phyloP scores from a whole-genome alignment of 1,140 invertebrate genomes.

The Hyles euphorbiae region DNA sequence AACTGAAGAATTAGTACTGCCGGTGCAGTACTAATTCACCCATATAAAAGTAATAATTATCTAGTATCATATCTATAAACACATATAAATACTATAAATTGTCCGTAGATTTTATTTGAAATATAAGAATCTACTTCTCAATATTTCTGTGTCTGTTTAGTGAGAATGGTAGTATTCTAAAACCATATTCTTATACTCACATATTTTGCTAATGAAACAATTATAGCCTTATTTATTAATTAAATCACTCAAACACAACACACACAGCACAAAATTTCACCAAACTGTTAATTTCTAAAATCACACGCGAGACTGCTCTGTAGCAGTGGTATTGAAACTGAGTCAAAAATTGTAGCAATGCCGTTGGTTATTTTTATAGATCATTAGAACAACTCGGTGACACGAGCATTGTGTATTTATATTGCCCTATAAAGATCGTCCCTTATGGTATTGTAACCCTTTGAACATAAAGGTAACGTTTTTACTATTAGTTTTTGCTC shows the following conservation, averaged over 20 bases:
- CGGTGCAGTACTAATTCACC: too few relatives aligned
- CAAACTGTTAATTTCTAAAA: too few relatives aligned
- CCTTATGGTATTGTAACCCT: conserved; percentile 54
- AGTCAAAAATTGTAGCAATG: conserved; percentile 34
- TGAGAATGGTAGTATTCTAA: not conserved
- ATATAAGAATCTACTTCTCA: not conserved
- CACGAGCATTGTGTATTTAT: conserved; percentile 55
- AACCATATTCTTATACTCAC: not conserved
- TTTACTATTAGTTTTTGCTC: conserved; percentile 58
- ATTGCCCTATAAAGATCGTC: conserved; percentile 51
- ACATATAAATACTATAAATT: not conserved
- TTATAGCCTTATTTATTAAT: not conserved
- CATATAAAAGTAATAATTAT: too few relatives aligned
- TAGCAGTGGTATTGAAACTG: conserved; percentile 40
- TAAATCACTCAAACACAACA: not conserved
- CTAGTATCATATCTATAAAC: not conserved
- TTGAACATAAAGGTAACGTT: conserved; percentile 34
- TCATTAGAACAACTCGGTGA: conserved; percentile 50
- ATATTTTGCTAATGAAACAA: not conserved
- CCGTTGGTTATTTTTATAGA: conserved; percentile 53
- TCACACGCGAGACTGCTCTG: conserved; percentile 18
- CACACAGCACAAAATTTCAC: too few relatives aligned
- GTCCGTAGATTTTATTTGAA: too few relatives aligned
- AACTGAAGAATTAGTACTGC: too few relatives aligned
- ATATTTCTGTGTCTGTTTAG: not conserved